Evolutionary conservation across 2,797 vertebrate species (phyloP).

Genomic region (Capromys pilorides): DNA sequence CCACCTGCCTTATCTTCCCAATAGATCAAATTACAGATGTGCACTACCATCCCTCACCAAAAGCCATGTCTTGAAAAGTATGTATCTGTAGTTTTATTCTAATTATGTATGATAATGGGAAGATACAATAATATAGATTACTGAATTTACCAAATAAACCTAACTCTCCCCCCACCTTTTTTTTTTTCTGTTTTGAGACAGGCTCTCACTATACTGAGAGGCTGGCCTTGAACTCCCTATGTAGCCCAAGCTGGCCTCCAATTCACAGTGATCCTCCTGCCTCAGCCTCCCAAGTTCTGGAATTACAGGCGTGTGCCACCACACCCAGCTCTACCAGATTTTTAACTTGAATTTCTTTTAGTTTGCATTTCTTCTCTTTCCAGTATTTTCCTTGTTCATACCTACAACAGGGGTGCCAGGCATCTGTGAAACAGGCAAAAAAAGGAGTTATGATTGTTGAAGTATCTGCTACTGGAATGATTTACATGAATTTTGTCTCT

Average conservation of each 20-base stretch:
- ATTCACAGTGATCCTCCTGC: neutral
- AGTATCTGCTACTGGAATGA: neutral
- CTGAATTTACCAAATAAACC: constrained; percentile 28
- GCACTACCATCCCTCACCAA: neutral
- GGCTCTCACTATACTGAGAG: neutral
- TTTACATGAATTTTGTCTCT: constrained; percentile 50
- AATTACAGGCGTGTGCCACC: neutral
- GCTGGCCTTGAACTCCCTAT: neutral
- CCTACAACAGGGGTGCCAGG: neutral
- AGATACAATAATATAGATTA: constrained; percentile 31
- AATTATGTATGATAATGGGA: constrained; percentile 3
- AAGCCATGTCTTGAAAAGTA: constrained; percentile 44
- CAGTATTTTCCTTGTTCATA: neutral
- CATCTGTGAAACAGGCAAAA: constrained; percentile 48
- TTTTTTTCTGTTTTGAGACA: neutral
- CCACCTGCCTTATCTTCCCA: neutral
- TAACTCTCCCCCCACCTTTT: neutral
- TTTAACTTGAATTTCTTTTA: neutral
- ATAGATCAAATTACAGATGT: neutral
- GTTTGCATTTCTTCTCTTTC: constrained; percentile 26
- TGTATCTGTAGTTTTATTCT: constrained; percentile 16
- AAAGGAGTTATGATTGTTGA: neutral
- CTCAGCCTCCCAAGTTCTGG: neutral
- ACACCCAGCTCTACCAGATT: neutral
- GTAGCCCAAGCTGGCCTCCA: neutral